These are phyloP conservation scores for Drosophila aff. DNA, from an alignment of 1,140 invertebrate genomes.

Conservation along the genomic window DNA sequence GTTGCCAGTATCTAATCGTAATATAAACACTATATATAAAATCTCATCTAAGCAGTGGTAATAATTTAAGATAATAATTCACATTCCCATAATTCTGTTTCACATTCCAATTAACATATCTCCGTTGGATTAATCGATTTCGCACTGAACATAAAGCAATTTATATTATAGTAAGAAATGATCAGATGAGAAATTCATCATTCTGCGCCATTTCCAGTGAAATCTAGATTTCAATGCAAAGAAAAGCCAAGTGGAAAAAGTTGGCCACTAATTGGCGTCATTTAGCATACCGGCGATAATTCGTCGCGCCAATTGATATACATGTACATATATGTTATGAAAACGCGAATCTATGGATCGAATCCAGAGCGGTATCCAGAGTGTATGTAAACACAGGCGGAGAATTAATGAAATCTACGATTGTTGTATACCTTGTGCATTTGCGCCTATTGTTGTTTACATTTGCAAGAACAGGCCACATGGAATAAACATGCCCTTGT, in stretches of 20 bases:
- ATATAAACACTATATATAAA: conserved; percentile 3
- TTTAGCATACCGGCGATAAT: conserved; percentile 68
- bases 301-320: conserved; percentile 59
- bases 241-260: conserved; percentile 20
- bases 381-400: conserved; percentile 59
- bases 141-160: conserved; percentile 3
- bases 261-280: conserved; percentile 56
- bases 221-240: conserved; percentile 34
- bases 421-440: conserved; percentile 48
- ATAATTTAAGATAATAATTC: conserved; percentile 9
- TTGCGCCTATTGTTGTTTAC: conserved; percentile 54
- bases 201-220: conserved; percentile 28
- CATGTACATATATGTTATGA: neutral
- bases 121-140: conserved; percentile 12
- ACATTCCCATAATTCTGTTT: conserved; percentile 20
- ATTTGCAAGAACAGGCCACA: conserved; percentile 20
- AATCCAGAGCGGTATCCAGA: conserved; percentile 15
- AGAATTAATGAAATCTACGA: conserved; percentile 62
- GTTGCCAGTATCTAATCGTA: neutral
- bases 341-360: conserved; percentile 19
- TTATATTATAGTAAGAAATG: neutral
- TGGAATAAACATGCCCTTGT: conserved; percentile 43
- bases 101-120: conserved; percentile 30
- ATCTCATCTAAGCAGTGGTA: conserved; percentile 17
- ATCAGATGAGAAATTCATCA: conserved; percentile 14